Conservation (phyloP, 2,888 invertebrate genomes). For the Tenthredo amoena region DNA sequence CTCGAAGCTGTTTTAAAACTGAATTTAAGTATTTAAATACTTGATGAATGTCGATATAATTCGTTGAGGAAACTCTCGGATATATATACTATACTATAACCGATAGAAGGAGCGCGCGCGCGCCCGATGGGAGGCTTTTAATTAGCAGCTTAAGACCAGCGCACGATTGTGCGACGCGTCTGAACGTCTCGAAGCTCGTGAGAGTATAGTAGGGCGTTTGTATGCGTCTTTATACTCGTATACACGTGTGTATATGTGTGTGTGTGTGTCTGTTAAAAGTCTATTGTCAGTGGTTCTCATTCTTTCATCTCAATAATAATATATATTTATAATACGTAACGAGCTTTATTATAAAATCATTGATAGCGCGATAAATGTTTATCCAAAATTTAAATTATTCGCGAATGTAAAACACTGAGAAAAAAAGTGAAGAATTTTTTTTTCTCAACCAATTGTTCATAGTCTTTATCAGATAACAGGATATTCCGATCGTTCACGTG, state of each 20-base stretch:
- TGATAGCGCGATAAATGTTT: neutral
- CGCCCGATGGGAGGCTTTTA: conserved; percentile 63
- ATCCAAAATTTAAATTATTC: neutral
- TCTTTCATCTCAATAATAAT: neutral
- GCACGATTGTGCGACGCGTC: conserved; percentile 60
- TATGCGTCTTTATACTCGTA: neutral
- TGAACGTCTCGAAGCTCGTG: conserved; percentile 10
- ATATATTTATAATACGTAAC: neutral
- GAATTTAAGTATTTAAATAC: neutral
- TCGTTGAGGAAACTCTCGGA: neutral
- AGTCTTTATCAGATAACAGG: neutral
- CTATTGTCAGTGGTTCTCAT: conserved; percentile 51
- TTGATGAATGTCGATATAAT: neutral
- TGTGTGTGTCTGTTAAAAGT: conserved; percentile 25
- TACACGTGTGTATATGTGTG: neutral
- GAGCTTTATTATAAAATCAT: neutral
- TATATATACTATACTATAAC: conserved; percentile 17
- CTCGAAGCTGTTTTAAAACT: neutral
- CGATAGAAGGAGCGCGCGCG: neutral
- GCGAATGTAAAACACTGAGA: neutral
- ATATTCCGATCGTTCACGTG: neutral
- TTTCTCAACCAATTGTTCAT: neutral
- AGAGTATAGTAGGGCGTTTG: neutral
- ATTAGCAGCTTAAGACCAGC: conserved; percentile 65
- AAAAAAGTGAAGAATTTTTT: neutral